Base-by-base conservation (phyloP, 2,113 vertebrate genomes). In the Callithrix jacchus region DNA sequence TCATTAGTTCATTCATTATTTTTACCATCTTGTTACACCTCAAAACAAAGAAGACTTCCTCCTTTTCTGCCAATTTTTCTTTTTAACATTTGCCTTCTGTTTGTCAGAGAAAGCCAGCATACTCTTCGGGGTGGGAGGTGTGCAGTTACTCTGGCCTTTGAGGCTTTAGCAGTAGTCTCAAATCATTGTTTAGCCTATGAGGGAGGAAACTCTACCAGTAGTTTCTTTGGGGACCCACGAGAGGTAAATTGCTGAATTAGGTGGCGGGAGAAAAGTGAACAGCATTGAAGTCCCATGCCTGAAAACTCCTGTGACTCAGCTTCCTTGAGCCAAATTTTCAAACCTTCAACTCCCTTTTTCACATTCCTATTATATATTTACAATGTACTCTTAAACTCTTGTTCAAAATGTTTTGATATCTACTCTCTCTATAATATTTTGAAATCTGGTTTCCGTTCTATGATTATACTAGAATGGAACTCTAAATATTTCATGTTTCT, bases 51-150 rank as follows among this genome's bases (percentile, higher is more conserved):
- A 27, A 93, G 18, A 58, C 14, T 5, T 49, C 30, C 25, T 70
- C 9, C 8, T 2, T 94, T 85, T 61, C 17, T n/a, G n/a, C 6
- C 61, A 13, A 30, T 64, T 64, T 64, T 64, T 64, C 4, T 23
- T 61, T 88, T 37, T 54, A 7, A 32, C 73, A 68, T 74, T 14
- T 32, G 3, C 16, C 45, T 66, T 21, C 81, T 74, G 0, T 64
- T 80, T 56, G 23, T 66, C 54, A 93, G 18, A 66, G 45, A 80
- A 94, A 66, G 3, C 9, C 4, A 35, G 4, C 68, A 92, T 30
- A 35, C 0, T 37, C 2, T 47, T 52, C 52, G 2, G 0, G 14
- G 30, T 2, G 0, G 61, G 27, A 13, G 61, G 61, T 13, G 4
- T 64, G 1, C 8, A 30, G 5, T 66, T 14, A 70, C 13, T 68